Evolutionary conservation across 1,140 invertebrate species (phyloP).

Genomic region (Lucilia cuprina): DNA sequence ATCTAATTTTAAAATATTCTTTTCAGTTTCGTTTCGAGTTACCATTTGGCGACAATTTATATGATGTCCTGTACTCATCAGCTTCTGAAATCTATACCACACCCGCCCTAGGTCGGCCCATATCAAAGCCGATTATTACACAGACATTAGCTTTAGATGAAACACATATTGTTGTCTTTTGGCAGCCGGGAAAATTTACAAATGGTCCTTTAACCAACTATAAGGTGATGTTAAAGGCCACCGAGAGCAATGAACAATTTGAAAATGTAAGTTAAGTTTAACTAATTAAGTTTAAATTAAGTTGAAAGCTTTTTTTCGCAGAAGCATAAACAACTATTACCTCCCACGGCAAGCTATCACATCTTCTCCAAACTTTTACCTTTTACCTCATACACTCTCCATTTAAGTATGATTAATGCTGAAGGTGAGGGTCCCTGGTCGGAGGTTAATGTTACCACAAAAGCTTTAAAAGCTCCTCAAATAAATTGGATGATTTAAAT

Average conservation of each 20-base stretch:
- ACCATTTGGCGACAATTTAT: slow-evolving; percentile 72
- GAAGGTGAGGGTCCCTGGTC: slow-evolving; percentile 77
- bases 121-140: slow-evolving; percentile 75
- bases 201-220: slow-evolving; percentile 80
- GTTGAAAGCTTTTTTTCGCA: background rate
- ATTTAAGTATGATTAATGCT: slow-evolving; percentile 80
- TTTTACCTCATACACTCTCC: slow-evolving; percentile 75
- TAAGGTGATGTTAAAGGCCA: slow-evolving; percentile 72
- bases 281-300: background rate
- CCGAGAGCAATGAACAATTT: background rate
- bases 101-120: slow-evolving; percentile 73
- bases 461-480: slow-evolving; percentile 62
- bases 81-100: slow-evolving; percentile 84
- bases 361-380: slow-evolving; percentile 81
- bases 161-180: slow-evolving; percentile 83
- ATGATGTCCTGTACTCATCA: slow-evolving; percentile 78
- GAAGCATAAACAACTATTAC: background rate
- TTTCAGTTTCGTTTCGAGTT: slow-evolving; percentile 78
- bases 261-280: background rate
- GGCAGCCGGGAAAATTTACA: slow-evolving; percentile 84
- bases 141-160: slow-evolving; percentile 81
- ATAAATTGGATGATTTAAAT: slow-evolving; percentile 59
- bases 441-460: slow-evolving; percentile 36
- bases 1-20: background rate
- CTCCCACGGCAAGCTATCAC: slow-evolving; percentile 37